Evolutionary conservation across 92 coral and sea anemone species (phyloP), one percentile per base, ranked within the genome.

Genomic region (Umimayanthus chanpuru): DNA sequence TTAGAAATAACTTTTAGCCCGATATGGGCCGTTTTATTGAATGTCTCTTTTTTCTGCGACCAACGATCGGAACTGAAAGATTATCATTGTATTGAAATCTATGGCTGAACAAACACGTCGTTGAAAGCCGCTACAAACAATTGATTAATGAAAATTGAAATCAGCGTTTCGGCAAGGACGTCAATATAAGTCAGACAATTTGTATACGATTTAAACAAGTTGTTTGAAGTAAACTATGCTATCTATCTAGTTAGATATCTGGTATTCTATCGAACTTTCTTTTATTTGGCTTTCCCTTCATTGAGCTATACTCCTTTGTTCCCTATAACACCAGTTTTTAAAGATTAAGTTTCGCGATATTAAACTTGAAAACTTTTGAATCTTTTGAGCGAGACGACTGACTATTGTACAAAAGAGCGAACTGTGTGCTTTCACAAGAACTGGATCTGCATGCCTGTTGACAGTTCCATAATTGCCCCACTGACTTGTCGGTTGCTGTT

Each of bases 81-180:
- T 16, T 18, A 15, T 4, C 44, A 23, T 32, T 20, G 79, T 39
- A 36, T 39, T 36, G 10, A 75, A 40, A 32, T 50, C 12, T 75
- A 29, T 11, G 23, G 38, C 39, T 53, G 66, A 28, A 25, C 23
- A 29, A 10, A 49, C 29, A 39, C 36, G 44, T 39, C 43, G 5
- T 79, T 79, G 82, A 79, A 28, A 47, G 82, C 82, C 40, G 82
- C 82, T 79, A 47, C 26, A 50, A 79, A 77, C 81, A 50, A 79
- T 16, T 50, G 14, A 79, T 2, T 26, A 79, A 23, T 53, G 14
- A 55, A 79, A 79, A 79, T 50, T 43, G 68, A 20, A 61, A 61
- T 61, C 68, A 20, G 68, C 26, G 68, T 23, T 61, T 61, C n/a
- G 68, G 20, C n/a, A 61, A 61, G 5, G 68, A 61, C 68, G 26